Evolutionary conservation across 2,888 invertebrate genomes (phyloP).

Genomic region (Epiblema foenella): DNA sequence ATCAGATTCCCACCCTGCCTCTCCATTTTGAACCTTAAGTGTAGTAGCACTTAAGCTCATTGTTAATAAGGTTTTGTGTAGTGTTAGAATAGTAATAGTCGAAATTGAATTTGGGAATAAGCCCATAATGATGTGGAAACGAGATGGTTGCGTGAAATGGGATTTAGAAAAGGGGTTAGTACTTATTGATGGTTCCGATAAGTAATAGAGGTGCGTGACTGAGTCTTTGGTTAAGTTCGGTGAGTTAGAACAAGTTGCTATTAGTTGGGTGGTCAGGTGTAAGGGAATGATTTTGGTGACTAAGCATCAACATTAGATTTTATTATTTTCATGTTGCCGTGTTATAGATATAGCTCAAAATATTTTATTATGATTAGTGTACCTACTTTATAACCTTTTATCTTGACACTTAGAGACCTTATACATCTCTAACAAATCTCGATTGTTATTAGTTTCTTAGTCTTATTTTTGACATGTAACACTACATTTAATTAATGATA

Average conservation of each 20-base stretch:
- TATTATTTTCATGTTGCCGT: no score
- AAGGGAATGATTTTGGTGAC: no score
- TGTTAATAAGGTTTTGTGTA: constrained; percentile 13
- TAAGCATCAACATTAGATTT: no score
- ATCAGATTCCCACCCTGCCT: constrained; percentile 56
- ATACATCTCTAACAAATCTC: no score
- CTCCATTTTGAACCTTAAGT: constrained; percentile 51
- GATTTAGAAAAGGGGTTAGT: constrained; percentile 47
- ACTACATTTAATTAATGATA: no score
- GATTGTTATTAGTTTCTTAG: no score
- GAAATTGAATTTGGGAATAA: constrained; percentile 71
- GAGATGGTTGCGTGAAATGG: constrained; percentile 66
- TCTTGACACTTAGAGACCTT: no score
- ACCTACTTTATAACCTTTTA: no score
- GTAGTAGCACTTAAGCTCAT: constrained; percentile 41
- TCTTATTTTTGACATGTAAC: no score
- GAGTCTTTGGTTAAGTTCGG: neutral
- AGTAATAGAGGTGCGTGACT: neutral
- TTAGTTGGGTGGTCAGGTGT: neutral
- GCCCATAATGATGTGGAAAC: constrained; percentile 65
- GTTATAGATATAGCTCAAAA: no score
- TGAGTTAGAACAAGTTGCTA: neutral
- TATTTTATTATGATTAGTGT: no score
- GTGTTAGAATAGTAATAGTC: constrained; percentile 47
- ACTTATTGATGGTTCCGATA: constrained; percentile 16